Evolutionary conservation across 2,888 invertebrate species (phyloP).

Genomic region (Mallateleia sp.): DNA sequence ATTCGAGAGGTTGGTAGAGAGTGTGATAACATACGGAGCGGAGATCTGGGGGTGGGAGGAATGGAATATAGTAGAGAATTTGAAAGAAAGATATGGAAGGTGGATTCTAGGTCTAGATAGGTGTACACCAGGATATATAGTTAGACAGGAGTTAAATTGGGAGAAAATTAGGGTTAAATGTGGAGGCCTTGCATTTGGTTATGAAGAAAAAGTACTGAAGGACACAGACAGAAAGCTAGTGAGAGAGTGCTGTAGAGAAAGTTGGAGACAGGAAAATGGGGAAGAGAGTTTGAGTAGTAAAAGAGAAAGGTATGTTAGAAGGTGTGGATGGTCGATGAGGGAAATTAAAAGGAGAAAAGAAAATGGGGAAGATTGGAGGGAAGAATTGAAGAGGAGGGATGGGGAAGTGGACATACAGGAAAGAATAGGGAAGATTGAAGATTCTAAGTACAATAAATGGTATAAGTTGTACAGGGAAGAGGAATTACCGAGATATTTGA

Average conservation of each 20-base stretch:
- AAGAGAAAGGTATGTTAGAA: too few species aligned
- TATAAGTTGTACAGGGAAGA: neutral
- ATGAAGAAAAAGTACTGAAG: neutral
- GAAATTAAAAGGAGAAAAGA: neutral
- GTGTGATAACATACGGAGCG: neutral
- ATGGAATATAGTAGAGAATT: neutral
- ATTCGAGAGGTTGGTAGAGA: neutral
- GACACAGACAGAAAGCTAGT: neutral
- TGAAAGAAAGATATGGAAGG: neutral
- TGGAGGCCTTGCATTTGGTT: neutral
- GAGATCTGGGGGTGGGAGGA: neutral
- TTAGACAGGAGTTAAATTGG: conserved; percentile 1
- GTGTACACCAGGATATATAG: neutral
- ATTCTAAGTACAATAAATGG: neutral
- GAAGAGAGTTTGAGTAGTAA: too few species aligned
- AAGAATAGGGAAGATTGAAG: conserved; percentile 18
- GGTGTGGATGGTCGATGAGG: too few species aligned
- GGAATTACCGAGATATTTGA: neutral
- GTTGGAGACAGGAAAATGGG: too few species aligned
- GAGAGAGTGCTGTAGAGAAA: neutral
- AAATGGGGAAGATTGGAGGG: neutral
- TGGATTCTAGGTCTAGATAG: conserved; percentile 6
- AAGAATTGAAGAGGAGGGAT: neutral
- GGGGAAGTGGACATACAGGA: conserved; percentile 16
- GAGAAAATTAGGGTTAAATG: neutral